Conservation (phyloP, 2,113 vertebrate genomes). For the Trogon melanurus region DNA sequence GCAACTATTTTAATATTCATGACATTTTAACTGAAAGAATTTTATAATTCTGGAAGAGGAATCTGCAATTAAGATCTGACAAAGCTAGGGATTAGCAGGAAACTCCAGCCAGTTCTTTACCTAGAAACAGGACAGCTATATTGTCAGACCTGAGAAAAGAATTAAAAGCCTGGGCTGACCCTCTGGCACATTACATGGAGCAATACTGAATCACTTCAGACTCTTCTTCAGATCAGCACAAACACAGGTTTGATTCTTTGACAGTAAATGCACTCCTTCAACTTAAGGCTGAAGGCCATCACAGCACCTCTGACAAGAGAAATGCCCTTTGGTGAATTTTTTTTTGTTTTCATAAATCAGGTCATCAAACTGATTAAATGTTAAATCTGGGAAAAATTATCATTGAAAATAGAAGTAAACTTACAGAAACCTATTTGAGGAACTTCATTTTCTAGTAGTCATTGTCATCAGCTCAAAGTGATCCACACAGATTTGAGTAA, state of each 20-base stretch:
- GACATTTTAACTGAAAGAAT: neutral
- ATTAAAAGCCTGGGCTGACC: neutral
- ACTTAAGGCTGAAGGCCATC: constrained; percentile 64
- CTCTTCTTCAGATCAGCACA: constrained; percentile 83
- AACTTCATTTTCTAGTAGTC: constrained; percentile 84
- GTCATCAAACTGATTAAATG: neutral
- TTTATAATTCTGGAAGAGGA: neutral
- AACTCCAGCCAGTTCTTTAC: neutral
- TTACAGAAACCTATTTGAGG: constrained; percentile 85
- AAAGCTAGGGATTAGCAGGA: neutral
- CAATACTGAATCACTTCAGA: neutral
- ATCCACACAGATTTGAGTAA: constrained; percentile 83
- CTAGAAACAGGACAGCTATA: neutral
- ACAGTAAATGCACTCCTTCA: constrained; percentile 80
- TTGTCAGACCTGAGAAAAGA: neutral
- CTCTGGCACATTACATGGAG: neutral
- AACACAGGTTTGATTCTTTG: constrained; percentile 86
- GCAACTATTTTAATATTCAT: neutral
- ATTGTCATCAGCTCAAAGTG: constrained; percentile 86
- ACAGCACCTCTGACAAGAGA: neutral
- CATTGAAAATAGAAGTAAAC: neutral
- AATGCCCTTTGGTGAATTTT: neutral
- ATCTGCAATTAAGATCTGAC: neutral
- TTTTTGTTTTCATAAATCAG: neutral
- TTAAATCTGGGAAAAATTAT: neutral